phyloP scores from a whole-genome alignment of 1,140 invertebrate genomes.

The Zaprionus nigranus region DNA sequence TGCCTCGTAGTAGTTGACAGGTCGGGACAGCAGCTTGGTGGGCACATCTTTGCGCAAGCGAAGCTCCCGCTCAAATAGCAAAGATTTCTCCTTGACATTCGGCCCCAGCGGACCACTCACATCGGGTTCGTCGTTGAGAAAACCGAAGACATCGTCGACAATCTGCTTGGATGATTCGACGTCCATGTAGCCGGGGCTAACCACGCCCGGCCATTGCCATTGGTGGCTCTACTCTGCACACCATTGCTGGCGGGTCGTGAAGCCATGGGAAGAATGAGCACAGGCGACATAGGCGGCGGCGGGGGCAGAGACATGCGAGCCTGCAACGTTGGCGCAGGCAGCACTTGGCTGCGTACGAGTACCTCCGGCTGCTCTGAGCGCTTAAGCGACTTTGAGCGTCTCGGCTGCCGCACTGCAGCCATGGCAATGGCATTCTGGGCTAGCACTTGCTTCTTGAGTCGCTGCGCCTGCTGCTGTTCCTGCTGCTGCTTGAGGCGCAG shows the following conservation, averaged over 20 bases:
- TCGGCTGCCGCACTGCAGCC: conserved; percentile 62
- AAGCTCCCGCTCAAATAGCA: conserved; percentile 78
- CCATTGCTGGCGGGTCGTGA: conserved; percentile 37
- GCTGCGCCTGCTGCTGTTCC: conserved; percentile 33
- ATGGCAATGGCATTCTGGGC: conserved; percentile 56
- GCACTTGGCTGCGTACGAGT: conserved; percentile 2
- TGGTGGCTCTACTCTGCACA: background rate
- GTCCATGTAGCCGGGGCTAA: conserved; percentile 61
- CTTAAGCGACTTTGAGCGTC: conserved; percentile 41
- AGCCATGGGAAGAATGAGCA: conserved; percentile 1
- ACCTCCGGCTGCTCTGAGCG: conserved; percentile 87
- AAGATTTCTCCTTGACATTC: conserved; percentile 83
- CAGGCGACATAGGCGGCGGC: conserved; percentile 40
- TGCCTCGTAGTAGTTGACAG: conserved; percentile 83
- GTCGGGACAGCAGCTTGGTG: conserved; percentile 79
- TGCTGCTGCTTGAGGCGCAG: conserved; percentile 17
- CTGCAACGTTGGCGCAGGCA: conserved; percentile 56
- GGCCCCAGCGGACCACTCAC: conserved; percentile 72
- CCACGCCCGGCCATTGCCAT: background rate
- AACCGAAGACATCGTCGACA: conserved; percentile 85
- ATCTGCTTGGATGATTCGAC: conserved; percentile 86
- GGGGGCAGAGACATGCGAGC: conserved; percentile 68
- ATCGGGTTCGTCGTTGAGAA: conserved; percentile 85
- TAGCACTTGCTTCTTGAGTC: conserved; percentile 84
- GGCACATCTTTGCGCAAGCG: conserved; percentile 74